These are phyloP conservation scores for Allolobophora icterica DNA, from an alignment of 2,888 invertebrate genomes.

Conservation along the genomic window DNA sequence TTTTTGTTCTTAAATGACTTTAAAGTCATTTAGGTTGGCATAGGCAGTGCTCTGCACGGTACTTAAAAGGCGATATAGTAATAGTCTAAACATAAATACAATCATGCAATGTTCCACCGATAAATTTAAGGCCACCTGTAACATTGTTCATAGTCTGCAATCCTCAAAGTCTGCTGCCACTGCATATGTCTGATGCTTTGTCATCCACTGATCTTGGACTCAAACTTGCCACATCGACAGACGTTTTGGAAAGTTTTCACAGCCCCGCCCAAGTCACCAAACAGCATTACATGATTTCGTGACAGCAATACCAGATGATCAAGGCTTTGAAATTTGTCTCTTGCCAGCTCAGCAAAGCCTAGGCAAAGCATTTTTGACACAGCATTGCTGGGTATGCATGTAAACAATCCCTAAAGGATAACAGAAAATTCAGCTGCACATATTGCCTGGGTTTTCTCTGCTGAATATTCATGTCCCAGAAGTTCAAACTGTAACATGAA, in stretches of 20 bases:
- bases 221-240: not conserved
- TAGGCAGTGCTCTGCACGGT: too few species aligned
- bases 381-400: not conserved
- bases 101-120: not conserved
- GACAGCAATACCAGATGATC: not conserved
- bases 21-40: too few species aligned
- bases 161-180: not conserved
- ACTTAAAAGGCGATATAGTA: too few species aligned
- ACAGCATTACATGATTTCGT: not conserved
- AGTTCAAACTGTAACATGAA: conserved; percentile 5
- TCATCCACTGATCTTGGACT: not conserved
- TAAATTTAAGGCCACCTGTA: not conserved
- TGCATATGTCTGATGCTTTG: not conserved
- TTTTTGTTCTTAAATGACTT: too few species aligned
- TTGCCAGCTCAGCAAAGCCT: not conserved
- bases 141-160: not conserved
- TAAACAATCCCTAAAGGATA: not conserved
- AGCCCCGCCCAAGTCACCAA: not conserved
- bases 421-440: not conserved
- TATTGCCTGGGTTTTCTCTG: not conserved
- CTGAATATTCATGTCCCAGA: not conserved
- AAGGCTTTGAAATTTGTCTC: not conserved
- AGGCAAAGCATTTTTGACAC: not conserved
- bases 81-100: too few species aligned
- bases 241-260: not conserved